Base-by-base conservation (phyloP, 2,888 invertebrate genomes). In the Desoria tigrina region DNA sequence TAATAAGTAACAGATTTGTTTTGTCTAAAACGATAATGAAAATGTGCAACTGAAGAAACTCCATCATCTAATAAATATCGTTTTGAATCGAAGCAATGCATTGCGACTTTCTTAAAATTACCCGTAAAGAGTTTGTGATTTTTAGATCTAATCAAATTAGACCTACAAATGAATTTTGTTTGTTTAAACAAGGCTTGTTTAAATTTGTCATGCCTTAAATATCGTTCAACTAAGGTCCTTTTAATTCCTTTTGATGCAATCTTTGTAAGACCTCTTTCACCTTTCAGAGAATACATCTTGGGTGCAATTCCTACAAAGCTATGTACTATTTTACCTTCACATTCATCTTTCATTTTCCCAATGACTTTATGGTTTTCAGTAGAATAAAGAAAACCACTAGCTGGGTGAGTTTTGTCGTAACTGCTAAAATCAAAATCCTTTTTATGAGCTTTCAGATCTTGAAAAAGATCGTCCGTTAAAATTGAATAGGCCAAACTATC, bases 311-410 rank as follows among this genome's bases (percentile, higher is more conserved):
- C 75, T 1, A 73, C 65, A 65, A 75, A 77, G 42, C 74, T 69
- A 0, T 63, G 32, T 32, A 73, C 62, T 26, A 68, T 65, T 28
- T 55, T 50, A 1, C 69, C 71, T 16, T 60, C 56, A 7, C 50
- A 61, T 57, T 77, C 76, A 54, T 78, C 77, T 58, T 78, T 77
- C 67, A 76, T 69, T 45, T 73, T 73, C 0, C 76, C 75, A 0
- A 75, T 21, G 2, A 65, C 63, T 53, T 76, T 76, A 54, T 73
- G 71, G 57, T 76, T 73, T 28, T 42, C n/a, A 2, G 9, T 9
- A 16, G 63, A 61, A 23, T 63, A 69, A 3, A 63, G 39, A 3
- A 16, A 6, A 7, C 32, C 32, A 32, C 32, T 32, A 32, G 32
- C 32, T 11, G 32, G 32, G 27, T 69, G 63, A 32, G 58, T 32